Conservation (phyloP, 1,140 invertebrate genomes). For the Theocolax elegans region DNA sequence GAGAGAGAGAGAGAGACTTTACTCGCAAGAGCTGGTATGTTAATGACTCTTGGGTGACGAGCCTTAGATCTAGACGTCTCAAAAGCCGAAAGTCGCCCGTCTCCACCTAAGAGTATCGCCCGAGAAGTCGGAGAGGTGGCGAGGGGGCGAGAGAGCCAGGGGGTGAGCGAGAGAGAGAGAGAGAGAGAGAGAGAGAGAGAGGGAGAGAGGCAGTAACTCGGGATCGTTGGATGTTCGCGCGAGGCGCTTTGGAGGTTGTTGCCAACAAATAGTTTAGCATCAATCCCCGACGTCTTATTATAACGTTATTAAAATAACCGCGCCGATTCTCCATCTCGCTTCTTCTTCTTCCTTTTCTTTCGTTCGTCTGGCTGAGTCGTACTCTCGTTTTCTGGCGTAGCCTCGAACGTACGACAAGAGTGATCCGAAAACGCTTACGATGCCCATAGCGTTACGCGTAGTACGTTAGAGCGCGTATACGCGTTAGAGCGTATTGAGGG, state of each 20-base stretch:
- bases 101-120: too few relatives aligned
- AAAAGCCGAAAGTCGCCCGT: slow-evolving; percentile 48
- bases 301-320: slow-evolving; percentile 67
- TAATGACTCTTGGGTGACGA: slow-evolving; percentile 67
- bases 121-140: too few relatives aligned
- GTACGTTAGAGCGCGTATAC: background rate
- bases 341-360: slow-evolving; percentile 47
- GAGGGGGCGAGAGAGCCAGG: slow-evolving; percentile 28
- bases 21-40: slow-evolving; percentile 55
- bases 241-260: slow-evolving; percentile 56
- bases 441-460: too few relatives aligned
- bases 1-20: slow-evolving; percentile 43
- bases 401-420: slow-evolving; percentile 29
- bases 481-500: background rate
- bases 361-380: too few relatives aligned
- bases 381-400: too few relatives aligned
- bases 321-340: slow-evolving; percentile 11
- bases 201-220: slow-evolving; percentile 24
- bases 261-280: slow-evolving; percentile 67
- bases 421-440: slow-evolving; percentile 29
- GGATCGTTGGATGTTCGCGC: slow-evolving; percentile 31
- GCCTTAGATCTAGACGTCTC: slow-evolving; percentile 62
- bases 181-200: slow-evolving; percentile 14
- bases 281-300: slow-evolving; percentile 68
- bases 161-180: too few relatives aligned